Conservation (phyloP, 1,140 invertebrate species). For the Diabrotica undecimpunctata region DNA sequence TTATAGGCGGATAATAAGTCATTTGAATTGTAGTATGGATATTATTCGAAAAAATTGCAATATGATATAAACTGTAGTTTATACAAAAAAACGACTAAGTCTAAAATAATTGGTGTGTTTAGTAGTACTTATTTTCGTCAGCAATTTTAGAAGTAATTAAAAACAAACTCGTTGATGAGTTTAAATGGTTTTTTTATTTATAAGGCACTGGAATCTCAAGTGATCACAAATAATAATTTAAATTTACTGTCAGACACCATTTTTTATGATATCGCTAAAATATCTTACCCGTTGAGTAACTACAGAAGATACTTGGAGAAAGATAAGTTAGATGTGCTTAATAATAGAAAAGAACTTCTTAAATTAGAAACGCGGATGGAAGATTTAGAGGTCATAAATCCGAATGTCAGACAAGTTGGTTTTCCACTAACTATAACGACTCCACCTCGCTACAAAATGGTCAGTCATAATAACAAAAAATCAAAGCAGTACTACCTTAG, state of each 20-base stretch:
- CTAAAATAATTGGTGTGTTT: too few relatives aligned
- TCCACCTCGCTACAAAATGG: constrained; percentile 19
- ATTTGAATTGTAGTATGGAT: too few relatives aligned
- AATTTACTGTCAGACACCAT: constrained; percentile 8
- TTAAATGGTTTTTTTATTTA: constrained; percentile 5
- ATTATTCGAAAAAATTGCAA: too few relatives aligned
- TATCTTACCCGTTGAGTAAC: constrained; percentile 5
- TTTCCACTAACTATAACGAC: constrained; percentile 20
- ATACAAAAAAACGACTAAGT: too few relatives aligned
- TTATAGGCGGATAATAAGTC: too few relatives aligned
- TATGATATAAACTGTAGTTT: too few relatives aligned
- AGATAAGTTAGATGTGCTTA: constrained; percentile 10
- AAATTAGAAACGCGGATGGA: constrained; percentile 4
- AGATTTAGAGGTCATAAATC: constrained; percentile 9
- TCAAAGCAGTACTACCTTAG: constrained; percentile 18
- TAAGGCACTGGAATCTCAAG: constrained; percentile 14
- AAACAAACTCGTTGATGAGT: constrained; percentile 7
- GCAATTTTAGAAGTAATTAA: constrained; percentile 4
- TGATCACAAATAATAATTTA: constrained; percentile 14
- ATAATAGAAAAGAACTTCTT: constrained; percentile 4
- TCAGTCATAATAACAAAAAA: constrained; percentile 20
- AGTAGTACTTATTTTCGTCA: too few relatives aligned
- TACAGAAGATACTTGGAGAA: constrained; percentile 12
- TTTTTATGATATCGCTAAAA: constrained; percentile 6
- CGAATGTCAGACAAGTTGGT: constrained; percentile 7